phyloP scores from a whole-genome alignment of 2,113 vertebrate genomes.

The Nestor notabilis region DNA sequence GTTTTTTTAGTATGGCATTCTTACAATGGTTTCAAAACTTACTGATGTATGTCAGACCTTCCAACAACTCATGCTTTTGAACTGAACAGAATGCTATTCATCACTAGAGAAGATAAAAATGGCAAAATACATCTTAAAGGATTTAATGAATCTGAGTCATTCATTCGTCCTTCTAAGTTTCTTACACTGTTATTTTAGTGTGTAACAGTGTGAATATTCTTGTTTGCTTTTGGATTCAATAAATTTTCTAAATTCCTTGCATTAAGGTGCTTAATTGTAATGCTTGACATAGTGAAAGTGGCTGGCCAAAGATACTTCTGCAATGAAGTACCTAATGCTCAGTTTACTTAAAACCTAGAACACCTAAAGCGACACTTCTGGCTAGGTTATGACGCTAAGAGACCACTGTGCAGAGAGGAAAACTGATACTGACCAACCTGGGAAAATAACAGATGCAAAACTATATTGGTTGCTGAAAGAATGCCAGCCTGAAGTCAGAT shows the following conservation, averaged over 20 bases:
- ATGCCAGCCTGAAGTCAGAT: background rate
- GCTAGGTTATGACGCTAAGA: background rate
- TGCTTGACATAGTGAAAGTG: background rate
- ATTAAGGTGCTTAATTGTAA: background rate
- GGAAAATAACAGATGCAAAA: background rate
- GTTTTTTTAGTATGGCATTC: background rate
- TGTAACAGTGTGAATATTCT: background rate
- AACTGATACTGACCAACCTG: background rate
- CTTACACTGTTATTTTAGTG: background rate
- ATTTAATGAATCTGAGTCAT: background rate
- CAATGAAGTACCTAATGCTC: background rate
- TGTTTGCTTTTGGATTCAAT: background rate
- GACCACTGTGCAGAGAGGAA: background rate
- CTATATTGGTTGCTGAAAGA: background rate
- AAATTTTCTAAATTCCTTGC: background rate
- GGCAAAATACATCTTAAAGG: background rate
- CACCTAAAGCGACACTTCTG: background rate
- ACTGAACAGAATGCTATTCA: background rate
- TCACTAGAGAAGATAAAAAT: conserved; percentile 21
- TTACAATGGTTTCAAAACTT: background rate
- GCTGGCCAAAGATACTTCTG: background rate
- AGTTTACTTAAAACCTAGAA: background rate
- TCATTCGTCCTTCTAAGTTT: background rate
- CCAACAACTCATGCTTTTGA: background rate
- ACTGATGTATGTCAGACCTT: background rate